phyloP scores from a whole-genome alignment of 2,888 invertebrate species.

The Tupiocoris notatus region DNA sequence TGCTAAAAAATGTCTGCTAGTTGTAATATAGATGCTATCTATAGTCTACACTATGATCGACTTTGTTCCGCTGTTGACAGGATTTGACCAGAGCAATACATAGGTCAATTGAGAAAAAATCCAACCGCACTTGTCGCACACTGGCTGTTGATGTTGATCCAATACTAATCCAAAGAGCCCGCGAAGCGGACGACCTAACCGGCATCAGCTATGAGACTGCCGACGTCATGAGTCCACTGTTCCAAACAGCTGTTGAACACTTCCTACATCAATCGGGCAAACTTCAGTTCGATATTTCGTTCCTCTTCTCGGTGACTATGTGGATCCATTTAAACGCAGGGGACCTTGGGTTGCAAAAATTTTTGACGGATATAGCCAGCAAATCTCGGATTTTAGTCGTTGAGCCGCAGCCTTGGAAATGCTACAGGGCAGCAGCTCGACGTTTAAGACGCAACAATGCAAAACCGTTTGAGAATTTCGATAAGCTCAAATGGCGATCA shows the following conservation, averaged over 20 bases:
- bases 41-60: no score
- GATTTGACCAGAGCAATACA: constrained; percentile 65
- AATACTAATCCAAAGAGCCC: constrained; percentile 66
- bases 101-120: constrained; percentile 56
- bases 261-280: constrained; percentile 51
- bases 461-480: constrained; percentile 53
- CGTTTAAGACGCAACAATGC: constrained; percentile 56
- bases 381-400: constrained; percentile 64
- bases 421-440: constrained; percentile 73
- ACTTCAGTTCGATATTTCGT: constrained; percentile 64
- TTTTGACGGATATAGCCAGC: constrained; percentile 61
- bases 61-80: constrained; percentile 54
- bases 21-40: not conserved
- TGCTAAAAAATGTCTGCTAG: no score
- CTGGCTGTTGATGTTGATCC: constrained; percentile 77
- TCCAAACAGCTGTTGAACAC: constrained; percentile 52
- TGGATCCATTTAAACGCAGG: constrained; percentile 87
- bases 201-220: constrained; percentile 62
- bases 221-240: constrained; percentile 63
- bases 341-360: constrained; percentile 66
- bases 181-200: constrained; percentile 47
- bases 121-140: constrained; percentile 16
- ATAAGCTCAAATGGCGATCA: constrained; percentile 61
- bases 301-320: constrained; percentile 84
- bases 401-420: constrained; percentile 85